A percentile compares a stretch with the other conserved stretches of the same genome.
phyloP scores from a whole-genome alignment of 2,797 vertebrate species.

The Enteromius mattozi region DNA sequence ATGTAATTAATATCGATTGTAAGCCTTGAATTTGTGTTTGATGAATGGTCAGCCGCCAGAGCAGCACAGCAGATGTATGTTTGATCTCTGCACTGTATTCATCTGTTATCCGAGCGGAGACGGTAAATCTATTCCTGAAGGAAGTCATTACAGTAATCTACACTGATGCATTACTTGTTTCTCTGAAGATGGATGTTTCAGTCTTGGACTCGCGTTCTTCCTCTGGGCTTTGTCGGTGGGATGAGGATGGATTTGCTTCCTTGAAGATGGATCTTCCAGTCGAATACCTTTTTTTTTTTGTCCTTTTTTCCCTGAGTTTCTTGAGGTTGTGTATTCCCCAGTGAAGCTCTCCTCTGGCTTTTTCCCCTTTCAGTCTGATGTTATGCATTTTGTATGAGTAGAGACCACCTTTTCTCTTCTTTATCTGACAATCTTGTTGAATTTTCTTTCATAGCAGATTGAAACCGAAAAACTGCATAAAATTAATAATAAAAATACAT shows the following conservation, averaged over 20 bases:
- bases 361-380: no score
- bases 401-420: not conserved
- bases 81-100: not conserved
- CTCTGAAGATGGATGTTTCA: conserved; percentile 7
- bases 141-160: not conserved
- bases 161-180: not conserved
- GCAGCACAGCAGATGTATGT: not conserved
- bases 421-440: no score
- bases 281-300: not conserved
- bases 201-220: not conserved
- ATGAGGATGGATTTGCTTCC: not conserved
- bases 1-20: not conserved
- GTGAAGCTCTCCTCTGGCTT: not conserved
- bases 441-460: not conserved
- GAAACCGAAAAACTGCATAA: not conserved
- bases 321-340: not conserved
- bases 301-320: not conserved
- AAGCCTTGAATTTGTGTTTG: not conserved
- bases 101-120: not conserved
- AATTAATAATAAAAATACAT: not conserved
- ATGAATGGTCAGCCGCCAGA: not conserved
- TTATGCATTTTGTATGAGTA: not conserved
- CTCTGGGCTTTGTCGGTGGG: not conserved
- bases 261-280: conserved; percentile 14
- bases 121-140: not conserved